Base-by-base conservation (phyloP, 2,888 invertebrate species). In the Nomada goodeniana region DNA sequence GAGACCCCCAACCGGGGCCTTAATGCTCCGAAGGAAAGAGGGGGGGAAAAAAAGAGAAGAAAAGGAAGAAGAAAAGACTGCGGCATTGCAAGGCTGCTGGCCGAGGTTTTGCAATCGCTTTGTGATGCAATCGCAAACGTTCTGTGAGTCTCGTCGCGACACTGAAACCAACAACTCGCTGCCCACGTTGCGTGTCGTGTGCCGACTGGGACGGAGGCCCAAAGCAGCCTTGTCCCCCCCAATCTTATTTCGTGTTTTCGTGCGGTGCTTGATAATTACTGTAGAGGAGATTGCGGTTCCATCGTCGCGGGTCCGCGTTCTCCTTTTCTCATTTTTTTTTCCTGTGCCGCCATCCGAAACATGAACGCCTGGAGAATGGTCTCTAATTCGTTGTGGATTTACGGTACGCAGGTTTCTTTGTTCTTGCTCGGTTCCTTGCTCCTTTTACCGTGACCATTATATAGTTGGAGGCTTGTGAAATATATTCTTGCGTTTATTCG, bases 51-150 rank as follows among this genome's bases (percentile, higher is more conserved):
- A 64, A 63, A n/a, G 20, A 52, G 47, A 23, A 74, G 69, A 26
- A 75, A 68, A 59, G 61, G 55, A 61, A 73, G 64, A 81, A 44
- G 55, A 78, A 79, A 69, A 69, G 80, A 36, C 79, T 78, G 61
- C 76, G 87, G 78, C 88, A 88, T 88, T 88, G 86, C 87, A 88
- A 88, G 87, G 87, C 79, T 86, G 82, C 75, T 69, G 76, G 77
- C 60, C 70, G 70, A 47, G 67, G 72, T 87, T 85, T 82, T 78
- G 87, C 85, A 87, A 87, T 88, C 60, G 55, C 44, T 52, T 70
- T 55, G 65, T 88, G 88, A 88, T 70, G 88, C 86, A 88, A 88
- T 79, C 71, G 61, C 57, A 29, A 18, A 5, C 7, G 52, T 20
- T 42, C 42, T 20, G 65, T 20, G 65, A 65, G 60, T 64, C 76